Evolutionary conservation across 2,888 invertebrate species (phyloP).

Genomic region (Dinocampus coccinellae): DNA sequence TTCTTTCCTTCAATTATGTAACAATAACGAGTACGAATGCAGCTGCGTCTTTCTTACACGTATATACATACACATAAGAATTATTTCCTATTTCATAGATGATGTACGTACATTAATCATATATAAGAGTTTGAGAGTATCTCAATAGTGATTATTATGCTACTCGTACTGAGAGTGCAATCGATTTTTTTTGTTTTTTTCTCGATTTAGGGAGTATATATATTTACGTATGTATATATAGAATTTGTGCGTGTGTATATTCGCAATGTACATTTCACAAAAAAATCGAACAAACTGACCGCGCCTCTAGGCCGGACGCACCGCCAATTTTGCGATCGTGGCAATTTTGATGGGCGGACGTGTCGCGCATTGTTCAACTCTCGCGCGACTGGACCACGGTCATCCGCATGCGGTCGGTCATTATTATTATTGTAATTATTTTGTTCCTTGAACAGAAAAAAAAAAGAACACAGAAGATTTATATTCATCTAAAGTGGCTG

Average conservation of each 20-base stretch:
- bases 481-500: too few species aligned
- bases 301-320: constrained; percentile 48
- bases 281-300: constrained; percentile 43
- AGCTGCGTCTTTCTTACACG: constrained; percentile 53
- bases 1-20: constrained; percentile 65
- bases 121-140: constrained; percentile 14
- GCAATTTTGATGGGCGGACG: constrained; percentile 48
- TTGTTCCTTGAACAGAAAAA: not conserved
- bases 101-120: not conserved
- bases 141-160: not conserved
- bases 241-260: constrained; percentile 12
- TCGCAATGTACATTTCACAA: constrained; percentile 24
- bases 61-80: constrained; percentile 20
- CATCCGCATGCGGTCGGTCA: not conserved
- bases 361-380: constrained; percentile 28
- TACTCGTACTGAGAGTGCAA: too few species aligned
- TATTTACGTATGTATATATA: not conserved
- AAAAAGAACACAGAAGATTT: too few species aligned
- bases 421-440: not conserved
- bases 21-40: constrained; percentile 53
- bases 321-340: constrained; percentile 53
- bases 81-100: not conserved
- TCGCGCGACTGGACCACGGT: constrained; percentile 2
- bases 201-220: not conserved
- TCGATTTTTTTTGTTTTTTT: not conserved